These are phyloP conservation scores for Eugnorisma glareosa DNA, from an alignment of 2,888 invertebrate species.

Conservation along the genomic window DNA sequence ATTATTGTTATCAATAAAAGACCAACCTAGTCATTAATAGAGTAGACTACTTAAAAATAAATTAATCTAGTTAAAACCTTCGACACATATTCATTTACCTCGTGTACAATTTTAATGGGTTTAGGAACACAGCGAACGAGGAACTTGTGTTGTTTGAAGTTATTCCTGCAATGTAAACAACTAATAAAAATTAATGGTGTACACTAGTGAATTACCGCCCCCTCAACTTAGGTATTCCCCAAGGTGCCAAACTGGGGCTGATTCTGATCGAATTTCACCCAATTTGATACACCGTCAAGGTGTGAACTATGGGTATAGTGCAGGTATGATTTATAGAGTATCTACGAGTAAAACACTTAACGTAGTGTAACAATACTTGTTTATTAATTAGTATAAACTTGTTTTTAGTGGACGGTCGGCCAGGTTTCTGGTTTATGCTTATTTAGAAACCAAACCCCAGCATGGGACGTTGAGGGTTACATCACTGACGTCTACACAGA, in stretches of 20 bases:
- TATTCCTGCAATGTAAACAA: not conserved
- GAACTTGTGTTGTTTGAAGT: not conserved
- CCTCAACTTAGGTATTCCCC: not conserved
- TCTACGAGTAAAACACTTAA: not conserved
- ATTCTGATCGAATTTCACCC: not conserved
- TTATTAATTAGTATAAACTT: not conserved
- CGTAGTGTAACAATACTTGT: not conserved
- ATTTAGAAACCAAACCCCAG: slow-evolving; percentile 86
- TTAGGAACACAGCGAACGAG: not conserved
- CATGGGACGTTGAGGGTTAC: slow-evolving; percentile 91
- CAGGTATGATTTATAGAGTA: not conserved
- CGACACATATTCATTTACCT: not conserved
- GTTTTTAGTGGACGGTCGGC: slow-evolving; percentile 45
- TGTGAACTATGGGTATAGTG: not conserved
- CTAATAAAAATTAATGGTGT: not conserved
- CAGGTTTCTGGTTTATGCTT: slow-evolving; percentile 87
- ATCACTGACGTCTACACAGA: slow-evolving; percentile 93
- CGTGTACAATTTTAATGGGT: not conserved
- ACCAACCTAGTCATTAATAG: not conserved
- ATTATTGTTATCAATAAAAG: not conserved
- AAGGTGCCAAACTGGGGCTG: not conserved
- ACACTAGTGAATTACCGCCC: not conserved
- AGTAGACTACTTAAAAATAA: not conserved
- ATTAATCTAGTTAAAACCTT: not conserved
- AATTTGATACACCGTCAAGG: not conserved